These are phyloP conservation scores for Microhierax caerulescens DNA, from an alignment of 2,797 vertebrate species.

Conservation along the genomic window DNA sequence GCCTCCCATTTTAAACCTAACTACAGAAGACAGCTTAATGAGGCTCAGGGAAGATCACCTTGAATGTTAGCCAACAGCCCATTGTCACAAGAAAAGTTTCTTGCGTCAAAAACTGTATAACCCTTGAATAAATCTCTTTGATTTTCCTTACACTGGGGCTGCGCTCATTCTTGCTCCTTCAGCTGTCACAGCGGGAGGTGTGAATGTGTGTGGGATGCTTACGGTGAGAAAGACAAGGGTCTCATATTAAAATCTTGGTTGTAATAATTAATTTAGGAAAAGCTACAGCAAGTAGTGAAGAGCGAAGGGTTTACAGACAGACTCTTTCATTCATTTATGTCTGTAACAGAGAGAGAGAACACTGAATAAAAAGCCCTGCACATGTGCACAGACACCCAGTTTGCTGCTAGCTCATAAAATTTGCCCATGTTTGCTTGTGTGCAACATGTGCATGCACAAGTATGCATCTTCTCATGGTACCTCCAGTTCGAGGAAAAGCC, in stretches of 20 bases:
- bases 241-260: background rate
- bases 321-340: background rate
- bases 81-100: background rate
- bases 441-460: background rate
- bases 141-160: background rate
- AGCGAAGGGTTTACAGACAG: background rate
- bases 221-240: background rate
- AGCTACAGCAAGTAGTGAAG: background rate
- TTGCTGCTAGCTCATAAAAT: background rate
- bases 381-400: background rate
- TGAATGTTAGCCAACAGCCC: conserved; percentile 2
- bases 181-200: background rate
- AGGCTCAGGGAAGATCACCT: conserved; percentile 28
- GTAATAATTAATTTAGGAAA: conserved; percentile 18
- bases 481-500: background rate
- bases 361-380: background rate
- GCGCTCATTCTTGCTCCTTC: conserved; percentile 3
- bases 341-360: background rate
- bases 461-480: background rate
- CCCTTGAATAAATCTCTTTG: conserved; percentile 24
- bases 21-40: background rate
- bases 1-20: background rate
- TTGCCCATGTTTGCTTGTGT: background rate
- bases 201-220: background rate
- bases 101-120: background rate